Conservation (phyloP, 1,140 invertebrate genomes). For the Drusus annulatus region DNA sequence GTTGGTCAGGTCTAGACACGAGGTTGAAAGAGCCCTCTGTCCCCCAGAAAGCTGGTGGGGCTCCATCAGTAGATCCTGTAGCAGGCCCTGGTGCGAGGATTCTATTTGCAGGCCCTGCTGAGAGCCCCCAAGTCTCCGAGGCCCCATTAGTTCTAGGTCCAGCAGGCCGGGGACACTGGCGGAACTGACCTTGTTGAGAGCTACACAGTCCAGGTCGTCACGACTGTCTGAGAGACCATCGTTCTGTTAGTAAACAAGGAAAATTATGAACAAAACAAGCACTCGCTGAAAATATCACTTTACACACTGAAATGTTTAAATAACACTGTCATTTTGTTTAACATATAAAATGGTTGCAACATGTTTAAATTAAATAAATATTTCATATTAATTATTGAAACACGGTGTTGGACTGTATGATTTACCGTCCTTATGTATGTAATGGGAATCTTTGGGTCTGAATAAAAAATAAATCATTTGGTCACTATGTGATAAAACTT, state of each 20-base stretch:
- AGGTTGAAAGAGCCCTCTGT: slow-evolving; percentile 78
- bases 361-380: too few relatives aligned
- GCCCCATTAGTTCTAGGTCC: neutral
- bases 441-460: too few relatives aligned
- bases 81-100: slow-evolving; percentile 50
- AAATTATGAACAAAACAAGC: too few relatives aligned
- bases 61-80: slow-evolving; percentile 58
- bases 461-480: too few relatives aligned
- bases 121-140: neutral
- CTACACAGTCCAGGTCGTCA: slow-evolving; percentile 64
- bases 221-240: slow-evolving; percentile 68
- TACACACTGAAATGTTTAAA: too few relatives aligned
- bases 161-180: slow-evolving; percentile 48
- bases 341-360: too few relatives aligned
- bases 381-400: too few relatives aligned
- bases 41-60: slow-evolving; percentile 60
- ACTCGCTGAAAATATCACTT: too few relatives aligned
- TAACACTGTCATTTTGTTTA: too few relatives aligned
- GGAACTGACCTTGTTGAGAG: slow-evolving; percentile 60
- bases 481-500: too few relatives aligned
- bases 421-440: too few relatives aligned
- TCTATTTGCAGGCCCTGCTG: slow-evolving; percentile 50
- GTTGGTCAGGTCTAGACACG: slow-evolving; percentile 78
- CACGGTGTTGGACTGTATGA: too few relatives aligned
- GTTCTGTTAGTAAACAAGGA: slow-evolving; percentile 60